Conservation (phyloP, 2,113 vertebrate species). For the Callionymus lyra region DNA sequence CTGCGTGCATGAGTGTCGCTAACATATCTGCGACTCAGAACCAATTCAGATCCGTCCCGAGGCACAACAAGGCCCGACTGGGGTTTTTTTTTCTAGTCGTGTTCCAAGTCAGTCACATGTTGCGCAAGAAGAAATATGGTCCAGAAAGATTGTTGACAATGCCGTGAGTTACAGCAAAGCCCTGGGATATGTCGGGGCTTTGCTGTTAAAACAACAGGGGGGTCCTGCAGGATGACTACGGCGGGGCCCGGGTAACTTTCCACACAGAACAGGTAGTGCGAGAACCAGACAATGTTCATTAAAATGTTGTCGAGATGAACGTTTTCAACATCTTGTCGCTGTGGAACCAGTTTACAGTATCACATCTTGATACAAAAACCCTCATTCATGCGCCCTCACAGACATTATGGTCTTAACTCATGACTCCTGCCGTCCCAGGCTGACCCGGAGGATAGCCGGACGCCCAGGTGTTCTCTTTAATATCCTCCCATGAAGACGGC, state of each 20-base stretch:
- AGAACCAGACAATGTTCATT: conserved; percentile 8
- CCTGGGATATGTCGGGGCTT: conserved; percentile 21
- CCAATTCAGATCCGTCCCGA: no score
- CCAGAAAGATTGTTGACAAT: no score
- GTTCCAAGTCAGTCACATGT: no score
- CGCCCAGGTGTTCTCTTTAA: no score
- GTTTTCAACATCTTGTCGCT: no score
- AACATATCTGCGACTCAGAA: no score
- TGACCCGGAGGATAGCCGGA: conserved; percentile 14
- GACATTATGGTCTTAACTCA: conserved; percentile 18
- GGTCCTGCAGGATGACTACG: conserved; percentile 30
- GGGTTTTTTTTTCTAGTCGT: no score
- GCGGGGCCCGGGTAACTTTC: conserved; percentile 48
- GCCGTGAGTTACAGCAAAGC: neutral
- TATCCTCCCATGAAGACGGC: conserved; percentile 7
- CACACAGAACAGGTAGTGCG: conserved; percentile 30
- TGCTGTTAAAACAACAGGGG: conserved; percentile 55
- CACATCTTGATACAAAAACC: conserved; percentile 30
- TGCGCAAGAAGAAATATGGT: no score
- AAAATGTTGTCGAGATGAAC: no score
- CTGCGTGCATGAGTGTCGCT: no score
- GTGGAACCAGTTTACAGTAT: conserved; percentile 25
- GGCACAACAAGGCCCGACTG: no score
- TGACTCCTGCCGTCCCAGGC: conserved; percentile 9
- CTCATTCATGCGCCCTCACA: conserved; percentile 27